phyloP scores from a whole-genome alignment of 2,113 vertebrate species.

The Scophthalmus maximus region DNA sequence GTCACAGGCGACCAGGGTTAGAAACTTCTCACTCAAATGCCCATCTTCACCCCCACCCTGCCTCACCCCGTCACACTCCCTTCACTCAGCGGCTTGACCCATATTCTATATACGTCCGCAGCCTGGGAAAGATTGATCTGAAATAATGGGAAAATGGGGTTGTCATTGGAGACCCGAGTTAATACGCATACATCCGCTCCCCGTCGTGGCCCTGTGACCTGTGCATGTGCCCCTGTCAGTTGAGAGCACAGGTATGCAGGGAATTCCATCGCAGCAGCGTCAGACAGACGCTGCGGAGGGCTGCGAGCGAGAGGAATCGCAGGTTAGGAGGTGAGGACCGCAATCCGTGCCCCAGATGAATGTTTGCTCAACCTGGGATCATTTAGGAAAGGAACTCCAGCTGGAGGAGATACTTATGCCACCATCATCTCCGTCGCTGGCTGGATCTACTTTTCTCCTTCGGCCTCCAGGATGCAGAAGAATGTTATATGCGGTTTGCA shows the following conservation, averaged over 20 bases:
- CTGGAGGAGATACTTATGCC: conserved; percentile 17
- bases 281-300: conserved; percentile 41
- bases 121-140: conserved; percentile 61
- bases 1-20: conserved; percentile 31
- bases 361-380: conserved; percentile 68
- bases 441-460: conserved; percentile 21
- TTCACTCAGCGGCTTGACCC: conserved; percentile 44
- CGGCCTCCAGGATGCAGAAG: conserved; percentile 24
- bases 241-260: conserved; percentile 68
- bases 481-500: conserved; percentile 29
- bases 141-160: conserved; percentile 47
- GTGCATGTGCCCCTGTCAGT: conserved; percentile 57
- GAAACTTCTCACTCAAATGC: conserved; percentile 45
- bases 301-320: conserved; percentile 25
- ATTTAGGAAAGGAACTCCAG: conserved; percentile 39
- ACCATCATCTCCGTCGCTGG: conserved; percentile 19
- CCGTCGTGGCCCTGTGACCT: conserved; percentile 58
- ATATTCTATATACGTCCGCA: conserved; percentile 6
- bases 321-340: conserved; percentile 50
- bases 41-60: conserved; percentile 1
- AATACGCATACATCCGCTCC: conserved; percentile 61
- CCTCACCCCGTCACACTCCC: not conserved
- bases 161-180: conserved; percentile 60
- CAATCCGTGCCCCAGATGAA: conserved; percentile 48
- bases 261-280: conserved; percentile 57